Evolutionary conservation across 2,888 invertebrate genomes (phyloP).

Genomic region (Cosmorhoe ocellata): DNA sequence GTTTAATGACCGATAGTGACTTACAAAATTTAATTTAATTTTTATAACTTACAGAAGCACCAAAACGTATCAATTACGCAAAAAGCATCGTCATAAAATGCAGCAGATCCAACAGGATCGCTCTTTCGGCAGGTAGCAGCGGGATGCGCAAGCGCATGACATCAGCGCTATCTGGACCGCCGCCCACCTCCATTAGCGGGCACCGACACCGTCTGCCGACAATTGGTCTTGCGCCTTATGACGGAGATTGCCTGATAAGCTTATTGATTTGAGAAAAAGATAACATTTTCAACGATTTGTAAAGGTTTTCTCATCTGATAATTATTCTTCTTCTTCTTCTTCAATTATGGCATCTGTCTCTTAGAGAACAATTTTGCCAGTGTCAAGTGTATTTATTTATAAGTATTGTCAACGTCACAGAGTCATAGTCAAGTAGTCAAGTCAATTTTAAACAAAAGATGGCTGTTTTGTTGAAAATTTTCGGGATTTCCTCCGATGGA

Average conservation of each 20-base stretch:
- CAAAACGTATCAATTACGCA: slow-evolving; percentile 7
- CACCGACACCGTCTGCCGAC: slow-evolving; percentile 44
- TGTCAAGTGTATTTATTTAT: no score
- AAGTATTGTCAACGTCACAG: no score
- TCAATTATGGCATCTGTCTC: no score
- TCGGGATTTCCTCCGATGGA: no score
- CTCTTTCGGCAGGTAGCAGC: slow-evolving; percentile 24
- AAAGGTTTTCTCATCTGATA: slow-evolving; percentile 15
- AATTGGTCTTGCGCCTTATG: slow-evolving; percentile 37
- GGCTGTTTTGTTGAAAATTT: no score
- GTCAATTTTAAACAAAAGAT: no score
- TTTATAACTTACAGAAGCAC: no score
- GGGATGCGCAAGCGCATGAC: slow-evolving; percentile 51
- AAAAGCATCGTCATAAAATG: slow-evolving; percentile 13
- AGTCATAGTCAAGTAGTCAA: no score
- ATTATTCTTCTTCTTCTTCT: no score
- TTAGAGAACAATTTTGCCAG: no score
- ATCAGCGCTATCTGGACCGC: slow-evolving; percentile 59
- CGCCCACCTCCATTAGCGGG: slow-evolving; percentile 67
- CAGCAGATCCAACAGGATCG: slow-evolving; percentile 22
- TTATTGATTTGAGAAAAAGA: slow-evolving; percentile 17
- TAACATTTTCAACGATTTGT: slow-evolving; percentile 15
- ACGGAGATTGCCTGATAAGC: slow-evolving; percentile 15
- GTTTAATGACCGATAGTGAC: no score
- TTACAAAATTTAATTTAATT: no score